These are phyloP conservation scores for Noctua pronuba DNA, from an alignment of 2,888 invertebrate genomes.

Conservation along the genomic window DNA sequence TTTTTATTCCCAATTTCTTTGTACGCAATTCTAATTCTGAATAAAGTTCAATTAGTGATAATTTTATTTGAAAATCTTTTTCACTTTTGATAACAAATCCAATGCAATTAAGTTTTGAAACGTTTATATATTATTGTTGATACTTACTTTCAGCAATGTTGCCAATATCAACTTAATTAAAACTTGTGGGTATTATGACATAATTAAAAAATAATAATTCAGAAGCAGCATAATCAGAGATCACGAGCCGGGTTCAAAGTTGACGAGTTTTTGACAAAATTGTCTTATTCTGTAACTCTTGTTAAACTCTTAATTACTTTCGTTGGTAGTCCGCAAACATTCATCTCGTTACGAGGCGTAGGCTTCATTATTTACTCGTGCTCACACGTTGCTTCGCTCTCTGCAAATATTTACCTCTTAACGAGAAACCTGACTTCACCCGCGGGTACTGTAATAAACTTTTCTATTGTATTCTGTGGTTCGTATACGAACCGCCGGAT, in stretches of 20 bases:
- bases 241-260: constrained; percentile 59
- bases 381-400: constrained; percentile 83
- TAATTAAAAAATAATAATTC: constrained; percentile 32
- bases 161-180: constrained; percentile 8
- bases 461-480: constrained; percentile 84
- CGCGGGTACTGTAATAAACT: constrained; percentile 85
- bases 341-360: constrained; percentile 85
- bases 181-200: constrained; percentile 2
- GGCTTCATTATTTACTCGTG: constrained; percentile 87
- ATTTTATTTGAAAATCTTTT: constrained; percentile 7
- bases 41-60: not conserved
- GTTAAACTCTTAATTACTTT: constrained; percentile 89
- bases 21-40: not conserved
- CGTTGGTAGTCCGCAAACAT: constrained; percentile 87
- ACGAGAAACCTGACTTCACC: constrained; percentile 87
- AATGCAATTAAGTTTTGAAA: constrained; percentile 10
- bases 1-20: not conserved
- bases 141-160: not conserved
- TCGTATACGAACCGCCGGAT: constrained; percentile 72
- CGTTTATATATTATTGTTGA: not conserved
- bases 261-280: constrained; percentile 78
- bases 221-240: constrained; percentile 59
- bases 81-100: not conserved
- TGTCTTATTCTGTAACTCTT: constrained; percentile 82
- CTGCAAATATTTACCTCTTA: constrained; percentile 87